Evolutionary conservation across 2,888 invertebrate species (phyloP).

Genomic region (Linnaemya vulpina): DNA sequence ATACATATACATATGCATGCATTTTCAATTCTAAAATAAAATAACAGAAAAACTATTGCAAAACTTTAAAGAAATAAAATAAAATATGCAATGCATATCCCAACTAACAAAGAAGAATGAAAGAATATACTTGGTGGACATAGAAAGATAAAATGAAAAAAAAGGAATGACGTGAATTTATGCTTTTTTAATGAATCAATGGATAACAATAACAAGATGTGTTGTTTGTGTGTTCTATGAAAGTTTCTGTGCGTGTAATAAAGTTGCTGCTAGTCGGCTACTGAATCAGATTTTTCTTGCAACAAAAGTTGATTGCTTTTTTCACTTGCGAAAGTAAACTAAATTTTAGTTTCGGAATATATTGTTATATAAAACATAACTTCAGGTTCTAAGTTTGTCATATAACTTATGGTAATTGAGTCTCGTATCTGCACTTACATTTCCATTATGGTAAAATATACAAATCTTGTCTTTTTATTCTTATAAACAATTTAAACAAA

Average conservation of each 20-base stretch:
- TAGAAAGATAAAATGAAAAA: conserved; percentile 48
- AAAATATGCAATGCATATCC: conserved; percentile 10
- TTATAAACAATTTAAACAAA: conserved; percentile 21
- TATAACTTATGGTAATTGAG: no score
- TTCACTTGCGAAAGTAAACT: background rate
- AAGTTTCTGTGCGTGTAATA: conserved; percentile 30
- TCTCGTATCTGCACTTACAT: no score
- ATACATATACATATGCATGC: no score
- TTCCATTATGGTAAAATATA: no score
- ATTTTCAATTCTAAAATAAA: conserved; percentile 7
- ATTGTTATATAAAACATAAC: no score
- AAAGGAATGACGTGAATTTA: conserved; percentile 68
- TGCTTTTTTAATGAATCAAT: conserved; percentile 48
- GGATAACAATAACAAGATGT: conserved; percentile 37
- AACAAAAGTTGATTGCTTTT: background rate
- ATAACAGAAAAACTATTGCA: conserved; percentile 10
- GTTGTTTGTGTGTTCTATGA: conserved; percentile 29
- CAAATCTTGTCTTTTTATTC: conserved; percentile 17
- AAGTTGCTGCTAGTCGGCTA: background rate
- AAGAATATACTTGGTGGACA: conserved; percentile 46
- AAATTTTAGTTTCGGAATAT: no score
- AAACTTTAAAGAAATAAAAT: conserved; percentile 1
- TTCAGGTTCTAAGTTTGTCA: no score
- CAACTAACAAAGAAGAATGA: conserved; percentile 14
- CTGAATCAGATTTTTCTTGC: conserved; percentile 5